Evolutionary conservation across 2,888 invertebrate species (phyloP).

Genomic region (Melieria omissa): DNA sequence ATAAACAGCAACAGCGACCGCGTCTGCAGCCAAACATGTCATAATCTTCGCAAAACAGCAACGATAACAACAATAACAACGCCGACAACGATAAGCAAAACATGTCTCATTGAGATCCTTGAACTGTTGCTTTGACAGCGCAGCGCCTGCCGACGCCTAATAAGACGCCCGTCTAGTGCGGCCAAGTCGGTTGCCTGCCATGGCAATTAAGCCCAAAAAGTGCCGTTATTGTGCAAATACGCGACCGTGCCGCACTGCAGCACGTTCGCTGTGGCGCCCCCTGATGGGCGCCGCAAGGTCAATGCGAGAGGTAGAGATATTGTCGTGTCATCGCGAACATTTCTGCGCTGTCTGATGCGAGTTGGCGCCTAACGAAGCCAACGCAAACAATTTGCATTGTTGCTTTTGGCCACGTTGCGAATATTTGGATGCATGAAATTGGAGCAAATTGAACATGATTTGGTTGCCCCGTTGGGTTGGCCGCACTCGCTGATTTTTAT

Average conservation of each 20-base stretch:
- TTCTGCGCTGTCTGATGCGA: too few relatives aligned
- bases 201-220: constrained; percentile 28
- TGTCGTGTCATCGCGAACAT: background rate
- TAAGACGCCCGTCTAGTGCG: constrained; percentile 23
- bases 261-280: constrained; percentile 9
- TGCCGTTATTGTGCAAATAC: constrained; percentile 15
- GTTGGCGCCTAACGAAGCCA: too few relatives aligned
- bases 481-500: background rate
- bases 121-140: constrained; percentile 1
- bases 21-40: constrained; percentile 7
- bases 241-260: background rate
- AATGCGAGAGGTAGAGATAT: background rate
- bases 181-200: constrained; percentile 6
- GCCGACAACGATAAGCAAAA: constrained; percentile 8
- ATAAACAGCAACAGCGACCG: background rate
- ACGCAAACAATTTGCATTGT: too few relatives aligned
- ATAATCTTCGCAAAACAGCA: constrained; percentile 18
- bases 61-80: constrained; percentile 20
- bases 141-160: background rate
- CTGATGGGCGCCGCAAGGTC: background rate
- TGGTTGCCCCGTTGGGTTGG: background rate
- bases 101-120: constrained; percentile 25
- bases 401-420: background rate
- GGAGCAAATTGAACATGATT: constrained; percentile 33
- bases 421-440: constrained; percentile 30